phyloP scores from a whole-genome alignment of 2,113 vertebrate species.

The Ochotona curzoniae region DNA sequence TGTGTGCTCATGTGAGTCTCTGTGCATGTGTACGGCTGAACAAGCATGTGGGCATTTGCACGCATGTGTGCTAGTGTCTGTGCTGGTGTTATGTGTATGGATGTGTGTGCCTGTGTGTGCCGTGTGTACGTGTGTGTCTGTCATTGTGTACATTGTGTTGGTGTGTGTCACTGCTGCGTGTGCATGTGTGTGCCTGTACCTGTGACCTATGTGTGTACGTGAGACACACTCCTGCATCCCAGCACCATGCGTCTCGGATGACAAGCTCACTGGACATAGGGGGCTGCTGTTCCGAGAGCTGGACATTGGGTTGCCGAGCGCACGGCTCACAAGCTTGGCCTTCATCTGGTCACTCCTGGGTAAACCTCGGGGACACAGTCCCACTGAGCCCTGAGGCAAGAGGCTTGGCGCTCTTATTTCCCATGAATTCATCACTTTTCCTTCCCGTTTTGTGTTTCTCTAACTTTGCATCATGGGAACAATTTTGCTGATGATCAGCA shows the following conservation, averaged over 20 bases:
- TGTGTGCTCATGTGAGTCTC: too few species aligned
- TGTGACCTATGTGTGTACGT: neutral
- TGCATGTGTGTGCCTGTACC: too few species aligned
- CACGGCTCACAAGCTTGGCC: conserved; percentile 47
- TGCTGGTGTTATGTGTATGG: too few species aligned
- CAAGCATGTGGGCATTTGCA: too few species aligned
- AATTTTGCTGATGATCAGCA: neutral
- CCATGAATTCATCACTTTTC: conserved; percentile 51
- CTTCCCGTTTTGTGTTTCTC: conserved; percentile 30
- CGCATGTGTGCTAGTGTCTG: too few species aligned
- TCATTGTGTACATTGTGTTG: too few species aligned
- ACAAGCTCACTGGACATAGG: conserved; percentile 42
- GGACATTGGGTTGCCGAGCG: neutral
- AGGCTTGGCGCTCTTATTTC: conserved; percentile 63
- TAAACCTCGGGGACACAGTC: neutral
- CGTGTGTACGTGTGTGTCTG: too few species aligned
- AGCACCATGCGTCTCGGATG: neutral
- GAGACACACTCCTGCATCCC: too few species aligned
- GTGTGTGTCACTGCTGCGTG: too few species aligned
- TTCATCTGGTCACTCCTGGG: conserved; percentile 41
- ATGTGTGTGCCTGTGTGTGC: too few species aligned
- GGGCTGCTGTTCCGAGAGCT: conserved; percentile 48
- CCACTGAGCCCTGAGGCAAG: conserved; percentile 61
- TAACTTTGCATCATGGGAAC: neutral
- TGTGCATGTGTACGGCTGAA: too few species aligned